Evolutionary conservation across 2,113 vertebrate species (phyloP), one percentile per base, ranked within the genome.

Genomic region (Scortum barcoo): DNA sequence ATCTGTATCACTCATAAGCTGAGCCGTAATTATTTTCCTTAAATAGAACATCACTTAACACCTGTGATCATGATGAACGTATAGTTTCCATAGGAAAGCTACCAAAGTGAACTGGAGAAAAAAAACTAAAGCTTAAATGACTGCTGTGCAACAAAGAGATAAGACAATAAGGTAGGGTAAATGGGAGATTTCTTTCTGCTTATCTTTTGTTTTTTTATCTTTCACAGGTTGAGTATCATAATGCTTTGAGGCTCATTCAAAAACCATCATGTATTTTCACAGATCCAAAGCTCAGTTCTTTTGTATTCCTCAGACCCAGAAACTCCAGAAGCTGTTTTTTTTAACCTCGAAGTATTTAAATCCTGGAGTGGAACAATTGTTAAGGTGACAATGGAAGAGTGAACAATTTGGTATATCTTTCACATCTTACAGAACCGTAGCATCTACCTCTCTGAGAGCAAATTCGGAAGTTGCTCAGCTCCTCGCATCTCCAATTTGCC

Each of bases 401-500:
- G n/a, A n/a, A n/a, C 22, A 36, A 51, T n/a, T 72, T 13, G n/a
- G 14, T 20, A 33, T 50, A 26, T 79, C 24, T 44, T 19, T 72
- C 22, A 73, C 58, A 19, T 63, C n/a, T 56, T 19, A 22, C n/a
- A 61, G 22, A 30, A 28, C 33, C 20, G 3, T 42, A 51, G 2
- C 36, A 76, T 8, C 2, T 20, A 28, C 4, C 50, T 12, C 16
- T 71, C 56, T 22, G 26, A 77, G 46, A 75, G 40, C 24, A 63
- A 53, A 75, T 68, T 22, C n/a, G 50, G 36, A 82, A 73, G 44
- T 36, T 3, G 4, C 54, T 66, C 53, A 54, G 22, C 24, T 71
- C 3, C 24, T 54, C 30, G 48, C 16, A 44, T 80, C 56, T 87
- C 42, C 54, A 72, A 57, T 66, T 80, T 76, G 61, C 40, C 42